A percentile compares a stretch with the other conserved stretches of the same genome.
phyloP scores from a whole-genome alignment of 2,797 vertebrate species.

The Echiichthys vipera region DNA sequence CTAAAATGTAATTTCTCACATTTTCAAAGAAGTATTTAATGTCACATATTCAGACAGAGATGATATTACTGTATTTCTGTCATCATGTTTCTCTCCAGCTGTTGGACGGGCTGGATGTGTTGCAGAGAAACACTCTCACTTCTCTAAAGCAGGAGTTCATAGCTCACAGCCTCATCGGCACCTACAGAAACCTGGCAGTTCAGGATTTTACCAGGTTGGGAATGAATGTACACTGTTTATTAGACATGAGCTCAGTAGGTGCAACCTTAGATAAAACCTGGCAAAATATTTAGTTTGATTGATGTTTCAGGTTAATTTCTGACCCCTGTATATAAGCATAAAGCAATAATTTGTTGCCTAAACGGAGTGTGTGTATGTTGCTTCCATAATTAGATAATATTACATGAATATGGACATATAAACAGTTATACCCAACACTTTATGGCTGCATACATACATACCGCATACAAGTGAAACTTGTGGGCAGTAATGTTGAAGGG shows the following conservation, averaged over 20 bases:
- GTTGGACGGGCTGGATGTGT: slow-evolving; percentile 79
- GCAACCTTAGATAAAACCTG: background rate
- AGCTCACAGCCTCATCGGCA: slow-evolving; percentile 73
- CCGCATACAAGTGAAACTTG: no score
- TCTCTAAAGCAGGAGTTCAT: slow-evolving; percentile 80
- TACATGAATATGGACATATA: background rate
- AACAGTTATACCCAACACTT: no score
- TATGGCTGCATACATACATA: no score
- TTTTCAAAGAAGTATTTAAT: background rate
- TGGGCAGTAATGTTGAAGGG: no score
- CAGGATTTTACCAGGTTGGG: slow-evolving; percentile 80
- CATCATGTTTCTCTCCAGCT: slow-evolving; percentile 67
- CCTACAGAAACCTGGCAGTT: slow-evolving; percentile 80
- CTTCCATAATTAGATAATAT: background rate
- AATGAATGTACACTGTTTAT: background rate
- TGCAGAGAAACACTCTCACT: slow-evolving; percentile 77
- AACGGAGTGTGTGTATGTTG: background rate
- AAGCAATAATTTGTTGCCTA: background rate
- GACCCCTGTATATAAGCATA: background rate
- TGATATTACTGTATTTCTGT: background rate
- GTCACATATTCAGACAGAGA: background rate
- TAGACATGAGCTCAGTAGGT: background rate
- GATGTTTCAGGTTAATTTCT: background rate
- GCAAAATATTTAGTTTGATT: background rate
- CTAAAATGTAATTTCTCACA: background rate